phyloP scores from a whole-genome alignment of 2,888 invertebrate species.

The Endotricha flammealis region DNA sequence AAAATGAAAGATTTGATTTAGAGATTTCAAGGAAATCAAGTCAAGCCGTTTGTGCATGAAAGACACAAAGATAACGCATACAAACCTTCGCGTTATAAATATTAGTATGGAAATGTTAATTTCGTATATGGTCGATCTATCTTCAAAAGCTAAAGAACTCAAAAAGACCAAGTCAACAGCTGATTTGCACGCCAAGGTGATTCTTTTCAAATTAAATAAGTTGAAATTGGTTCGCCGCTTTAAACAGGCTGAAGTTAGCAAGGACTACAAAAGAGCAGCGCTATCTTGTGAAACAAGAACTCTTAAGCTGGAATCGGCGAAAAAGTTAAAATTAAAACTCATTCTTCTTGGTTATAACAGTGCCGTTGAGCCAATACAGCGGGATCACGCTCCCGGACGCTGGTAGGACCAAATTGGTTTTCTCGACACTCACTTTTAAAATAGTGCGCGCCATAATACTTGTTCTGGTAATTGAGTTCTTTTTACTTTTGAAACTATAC shows the following conservation, averaged over 20 bases:
- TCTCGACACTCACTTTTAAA: slow-evolving; percentile 1
- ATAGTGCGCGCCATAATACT: slow-evolving; percentile 5
- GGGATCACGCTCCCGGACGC: neutral
- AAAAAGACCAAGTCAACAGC: slow-evolving; percentile 14
- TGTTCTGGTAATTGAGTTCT: slow-evolving; percentile 1
- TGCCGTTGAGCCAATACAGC: slow-evolving; percentile 14
- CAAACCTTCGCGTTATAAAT: too few relatives aligned
- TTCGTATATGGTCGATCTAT: too few relatives aligned
- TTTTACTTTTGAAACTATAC: too few relatives aligned
- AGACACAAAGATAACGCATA: too few relatives aligned
- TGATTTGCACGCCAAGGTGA: slow-evolving; percentile 31
- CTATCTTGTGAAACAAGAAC: slow-evolving; percentile 58
- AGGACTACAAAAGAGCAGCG: slow-evolving; percentile 50
- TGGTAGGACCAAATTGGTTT: slow-evolving; percentile 7
- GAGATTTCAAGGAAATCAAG: too few relatives aligned
- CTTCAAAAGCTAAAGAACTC: too few relatives aligned
- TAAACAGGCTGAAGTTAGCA: slow-evolving; percentile 36
- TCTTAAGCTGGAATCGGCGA: slow-evolving; percentile 48
- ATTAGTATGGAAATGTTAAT: too few relatives aligned
- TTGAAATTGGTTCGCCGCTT: slow-evolving; percentile 42
- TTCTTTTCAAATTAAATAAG: slow-evolving; percentile 52
- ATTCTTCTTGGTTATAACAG: slow-evolving; percentile 40
- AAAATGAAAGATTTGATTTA: too few relatives aligned
- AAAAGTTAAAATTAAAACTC: slow-evolving; percentile 65
- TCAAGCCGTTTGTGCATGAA: too few relatives aligned